Evolutionary conservation across 1,140 invertebrate genomes (phyloP), one percentile per base, ranked within the genome.

Genomic region (Apocrypta bakeri): DNA sequence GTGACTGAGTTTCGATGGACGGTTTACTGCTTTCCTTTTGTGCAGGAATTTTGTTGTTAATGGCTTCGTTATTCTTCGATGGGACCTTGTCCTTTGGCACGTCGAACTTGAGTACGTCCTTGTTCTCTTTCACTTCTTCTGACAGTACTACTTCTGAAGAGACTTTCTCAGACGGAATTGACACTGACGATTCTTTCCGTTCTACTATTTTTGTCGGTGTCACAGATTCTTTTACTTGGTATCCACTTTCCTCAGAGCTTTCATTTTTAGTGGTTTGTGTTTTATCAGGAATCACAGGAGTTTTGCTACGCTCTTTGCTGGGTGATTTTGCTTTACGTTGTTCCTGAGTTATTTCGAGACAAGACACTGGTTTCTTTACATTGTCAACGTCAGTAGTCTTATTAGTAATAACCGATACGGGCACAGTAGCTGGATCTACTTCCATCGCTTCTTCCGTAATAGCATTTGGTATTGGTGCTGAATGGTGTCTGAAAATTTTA

Each of bases 381-480:
- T 87, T 83, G 66, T 86, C 81, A 86, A 84, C 79, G 75, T 89
- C 84, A 69, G 88, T 83, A n/a, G 85, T 81, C 48, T 87, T 85
- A 81, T 76, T 86, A 0, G 73, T 85, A 76, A 87, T 86, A 83
- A 89, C 80, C 48, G 82, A 85, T 81, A 83, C 77, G n/a, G 64
- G 72, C 12, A 82, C 66, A 66, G 76, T 66, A 72, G 78, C 37
- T n/a, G 85, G 85, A 40, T 89, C 89, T 4, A 90, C 85, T 42
- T 90, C 89, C 90, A 90, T 90, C 4, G 88, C 85, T 66, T 91
- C 89, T 76, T 90, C 88, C 9, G 86, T 87, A 82, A 88, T 89
- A 0, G 90, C 82, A 48, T 88, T 88, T 42, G 89, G 85, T 73
- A 90, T 90, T 17, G 89, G 89, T 7, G 88, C 89, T 4, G 89